Evolutionary conservation across 2,888 invertebrate species (phyloP), one percentile per base, ranked within the genome.

Genomic region (Netelia virgata): DNA sequence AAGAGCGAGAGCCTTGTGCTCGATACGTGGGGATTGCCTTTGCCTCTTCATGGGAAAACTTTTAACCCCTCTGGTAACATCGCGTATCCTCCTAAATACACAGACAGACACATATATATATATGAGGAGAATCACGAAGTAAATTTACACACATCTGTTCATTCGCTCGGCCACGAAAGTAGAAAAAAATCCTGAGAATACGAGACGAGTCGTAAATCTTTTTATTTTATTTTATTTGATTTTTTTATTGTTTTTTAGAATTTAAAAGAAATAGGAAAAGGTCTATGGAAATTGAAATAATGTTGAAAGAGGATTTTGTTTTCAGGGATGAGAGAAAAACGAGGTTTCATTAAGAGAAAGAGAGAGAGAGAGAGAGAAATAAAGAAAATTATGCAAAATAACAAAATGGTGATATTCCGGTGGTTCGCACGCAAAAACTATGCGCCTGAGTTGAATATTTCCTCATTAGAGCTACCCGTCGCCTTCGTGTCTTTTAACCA

Each of bases 21-120:
- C 80, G 61, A 68, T 80, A 74, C 80, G 68, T n/a, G 74, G 68
- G 74, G 74, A 80, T 74, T 80, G 80, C 73, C 73, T 80, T 73
- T 57, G 57, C 36, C 43, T 47, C 61, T 80, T 80, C 80, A 80
- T 80, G 74, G 68, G 59, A 74, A 80, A 80, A 74, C 68, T 80
- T 80, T 68, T 64, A 8, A 36, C 28, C 47, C 73, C 5, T 16
- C 28, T 59, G 36, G 64, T 64, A 64, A n/a, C 6, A 64, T 59
- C 66, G 59, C 59, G 66, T 36, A 18, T 18, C 53, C 41, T 6
- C 68, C 74, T 68, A 80, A 74, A 80, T 69, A 68, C 59, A 43
- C 59, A 47, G 61, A 57, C 74, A 74, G 36, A 36, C n/a, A 47
- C 3, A 14, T 14, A 14, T 10, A 14, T 8, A 8, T 47, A 1